A percentile compares a stretch with the other conserved stretches of the same genome.
These are phyloP conservation scores for Leucoma salicis DNA, from an alignment of 2,888 invertebrate species.

Conservation along the genomic window DNA sequence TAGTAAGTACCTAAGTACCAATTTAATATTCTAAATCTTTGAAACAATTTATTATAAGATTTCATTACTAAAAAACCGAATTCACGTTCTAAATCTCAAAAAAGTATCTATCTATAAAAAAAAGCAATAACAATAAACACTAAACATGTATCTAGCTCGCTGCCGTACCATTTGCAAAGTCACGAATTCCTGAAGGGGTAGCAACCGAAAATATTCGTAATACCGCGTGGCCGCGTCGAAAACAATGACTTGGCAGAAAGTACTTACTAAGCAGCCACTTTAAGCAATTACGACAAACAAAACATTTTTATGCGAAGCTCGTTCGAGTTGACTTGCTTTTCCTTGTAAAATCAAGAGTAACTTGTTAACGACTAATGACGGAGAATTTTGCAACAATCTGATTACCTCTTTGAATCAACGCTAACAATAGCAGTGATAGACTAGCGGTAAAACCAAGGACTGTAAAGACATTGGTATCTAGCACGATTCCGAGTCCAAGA, in stretches of 20 bases:
- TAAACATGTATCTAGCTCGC: conserved; percentile 46
- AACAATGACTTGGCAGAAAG: conserved; percentile 77
- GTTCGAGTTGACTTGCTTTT: conserved; percentile 38
- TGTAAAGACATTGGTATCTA: too few relatives aligned
- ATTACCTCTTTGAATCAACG: not conserved
- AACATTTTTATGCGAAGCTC: conserved; percentile 71
- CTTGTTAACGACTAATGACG: conserved; percentile 25
- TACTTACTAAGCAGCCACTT: conserved; percentile 73
- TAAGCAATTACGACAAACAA: conserved; percentile 79
- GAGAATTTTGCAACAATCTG: conserved; percentile 7
- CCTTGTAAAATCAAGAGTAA: conserved; percentile 25
- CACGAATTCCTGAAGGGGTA: conserved; percentile 62
- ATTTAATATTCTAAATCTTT: too few relatives aligned
- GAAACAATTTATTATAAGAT: too few relatives aligned
- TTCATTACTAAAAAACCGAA: too few relatives aligned
- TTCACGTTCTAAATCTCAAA: not conserved
- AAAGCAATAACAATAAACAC: conserved; percentile 11
- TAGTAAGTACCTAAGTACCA: too few relatives aligned
- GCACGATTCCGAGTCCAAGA: too few relatives aligned
- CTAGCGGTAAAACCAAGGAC: too few relatives aligned
- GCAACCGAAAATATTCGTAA: conserved; percentile 70
- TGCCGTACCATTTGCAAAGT: conserved; percentile 60
- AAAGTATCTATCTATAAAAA: not conserved
- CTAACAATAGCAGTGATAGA: too few relatives aligned
- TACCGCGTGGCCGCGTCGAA: conserved; percentile 65